A percentile compares a stretch with the other conserved stretches of the same genome.
These are phyloP conservation scores for Mya arenaria DNA, from an alignment of 1,140 invertebrate genomes.

Conservation along the genomic window DNA sequence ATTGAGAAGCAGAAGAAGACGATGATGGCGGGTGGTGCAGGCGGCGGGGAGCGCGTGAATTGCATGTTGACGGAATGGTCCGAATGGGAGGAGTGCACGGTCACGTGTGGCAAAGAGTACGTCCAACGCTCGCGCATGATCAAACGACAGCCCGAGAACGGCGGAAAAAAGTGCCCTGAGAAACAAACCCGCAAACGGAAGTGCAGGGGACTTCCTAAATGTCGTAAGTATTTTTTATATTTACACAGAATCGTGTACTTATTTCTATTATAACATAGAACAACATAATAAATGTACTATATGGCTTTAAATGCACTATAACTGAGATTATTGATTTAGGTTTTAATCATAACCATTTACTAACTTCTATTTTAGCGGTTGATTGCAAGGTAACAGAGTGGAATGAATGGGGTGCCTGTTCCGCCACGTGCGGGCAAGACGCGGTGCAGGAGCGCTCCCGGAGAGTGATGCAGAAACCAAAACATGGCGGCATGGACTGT, in stretches of 20 bases:
- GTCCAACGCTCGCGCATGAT: constrained; percentile 69
- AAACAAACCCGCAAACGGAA: constrained; percentile 69
- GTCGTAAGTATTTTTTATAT: constrained; percentile 64
- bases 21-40: constrained; percentile 20
- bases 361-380: no score
- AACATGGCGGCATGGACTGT: constrained; percentile 67
- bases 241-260: no score
- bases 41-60: constrained; percentile 57
- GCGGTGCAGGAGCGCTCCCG: constrained; percentile 66
- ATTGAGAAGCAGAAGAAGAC: constrained; percentile 39
- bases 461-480: constrained; percentile 61
- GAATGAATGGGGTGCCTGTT: constrained; percentile 70
- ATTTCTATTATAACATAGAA: no score
- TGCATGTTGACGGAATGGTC: constrained; percentile 80
- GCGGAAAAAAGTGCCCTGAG: constrained; percentile 73
- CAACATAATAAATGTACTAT: no score
- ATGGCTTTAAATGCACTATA: no score
- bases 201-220: constrained; percentile 66
- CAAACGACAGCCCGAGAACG: constrained; percentile 69
- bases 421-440: constrained; percentile 68
- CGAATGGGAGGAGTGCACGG: constrained; percentile 79
- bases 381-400: constrained; percentile 71
- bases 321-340: no score
- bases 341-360: no score
- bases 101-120: constrained; percentile 76